phyloP scores from a whole-genome alignment of 2,113 vertebrate species.

The Pseudorectes ferrugineus region DNA sequence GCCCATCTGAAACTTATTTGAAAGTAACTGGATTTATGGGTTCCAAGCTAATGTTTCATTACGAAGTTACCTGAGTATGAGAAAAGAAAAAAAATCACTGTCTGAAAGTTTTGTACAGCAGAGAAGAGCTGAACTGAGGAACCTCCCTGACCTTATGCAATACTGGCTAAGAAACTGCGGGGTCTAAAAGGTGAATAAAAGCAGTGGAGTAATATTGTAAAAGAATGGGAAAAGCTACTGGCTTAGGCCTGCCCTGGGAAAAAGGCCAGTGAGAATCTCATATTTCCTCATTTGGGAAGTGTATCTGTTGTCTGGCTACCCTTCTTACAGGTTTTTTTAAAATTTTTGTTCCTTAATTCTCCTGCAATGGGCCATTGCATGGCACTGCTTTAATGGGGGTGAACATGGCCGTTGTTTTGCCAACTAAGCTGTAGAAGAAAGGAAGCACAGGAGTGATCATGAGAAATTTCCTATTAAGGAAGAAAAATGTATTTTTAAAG shows the following conservation, averaged over 20 bases:
- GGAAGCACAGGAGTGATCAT: background rate
- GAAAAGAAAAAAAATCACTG: background rate
- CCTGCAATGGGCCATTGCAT: background rate
- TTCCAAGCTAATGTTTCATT: background rate
- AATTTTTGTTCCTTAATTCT: background rate
- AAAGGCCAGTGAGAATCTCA: background rate
- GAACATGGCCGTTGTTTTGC: background rate
- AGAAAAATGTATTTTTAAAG: background rate
- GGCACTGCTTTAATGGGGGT: background rate
- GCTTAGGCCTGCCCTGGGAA: background rate
- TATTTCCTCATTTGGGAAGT: background rate
- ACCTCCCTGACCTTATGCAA: background rate
- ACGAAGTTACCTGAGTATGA: background rate
- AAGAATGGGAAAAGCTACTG: background rate
- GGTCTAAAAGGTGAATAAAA: background rate
- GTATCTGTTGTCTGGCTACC: background rate
- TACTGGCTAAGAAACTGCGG: background rate
- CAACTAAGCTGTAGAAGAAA: background rate
- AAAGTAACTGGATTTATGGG: constrained; percentile 1
- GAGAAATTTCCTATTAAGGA: background rate
- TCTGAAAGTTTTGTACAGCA: background rate
- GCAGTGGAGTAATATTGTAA: background rate
- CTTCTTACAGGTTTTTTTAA: background rate
- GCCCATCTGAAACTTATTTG: background rate
- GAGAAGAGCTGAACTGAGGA: background rate